Evolutionary conservation across 2,113 vertebrate genomes (phyloP).

Genomic region (Lipophrys pholis): DNA sequence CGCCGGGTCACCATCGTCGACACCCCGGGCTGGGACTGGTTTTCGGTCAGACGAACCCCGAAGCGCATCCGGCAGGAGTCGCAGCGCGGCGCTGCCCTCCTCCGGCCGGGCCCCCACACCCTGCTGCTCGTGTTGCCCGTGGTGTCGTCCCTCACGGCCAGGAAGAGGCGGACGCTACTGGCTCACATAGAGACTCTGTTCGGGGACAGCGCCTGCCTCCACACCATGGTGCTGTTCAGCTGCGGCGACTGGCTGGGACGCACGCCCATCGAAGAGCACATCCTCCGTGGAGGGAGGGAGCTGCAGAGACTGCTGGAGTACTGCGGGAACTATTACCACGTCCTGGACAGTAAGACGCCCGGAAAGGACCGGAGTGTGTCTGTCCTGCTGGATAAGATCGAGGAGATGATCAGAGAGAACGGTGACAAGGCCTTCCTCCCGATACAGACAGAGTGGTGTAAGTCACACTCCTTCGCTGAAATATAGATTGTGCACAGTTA

Average conservation of each 20-base stretch:
- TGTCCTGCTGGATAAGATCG: constrained; percentile 80
- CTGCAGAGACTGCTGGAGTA: constrained; percentile 80
- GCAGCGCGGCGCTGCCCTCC: constrained; percentile 78
- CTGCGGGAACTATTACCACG: constrained; percentile 84
- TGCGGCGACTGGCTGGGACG: constrained; percentile 83
- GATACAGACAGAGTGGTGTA: constrained; percentile 79
- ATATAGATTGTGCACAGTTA: not conserved
- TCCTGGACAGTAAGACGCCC: constrained; percentile 81
- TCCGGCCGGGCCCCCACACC: constrained; percentile 82
- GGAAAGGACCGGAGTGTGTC: constrained; percentile 78
- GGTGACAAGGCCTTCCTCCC: constrained; percentile 81
- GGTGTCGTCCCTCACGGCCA: constrained; percentile 80
- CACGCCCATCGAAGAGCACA: constrained; percentile 84
- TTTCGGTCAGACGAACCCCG: constrained; percentile 77
- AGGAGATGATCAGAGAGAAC: constrained; percentile 85
- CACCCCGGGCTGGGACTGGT: constrained; percentile 86
- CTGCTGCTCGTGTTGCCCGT: constrained; percentile 83
- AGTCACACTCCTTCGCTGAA: constrained; percentile 47
- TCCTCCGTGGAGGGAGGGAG: constrained; percentile 79
- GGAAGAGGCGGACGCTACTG: constrained; percentile 80
- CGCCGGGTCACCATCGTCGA: constrained; percentile 82
- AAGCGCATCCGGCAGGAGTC: constrained; percentile 80
- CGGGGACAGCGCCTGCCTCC: constrained; percentile 75
- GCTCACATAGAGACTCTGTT: constrained; percentile 83
- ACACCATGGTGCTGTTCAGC: constrained; percentile 85